These are phyloP conservation scores for Zaprionus obscuricornis DNA, from an alignment of 2,888 invertebrate species.

Conservation along the genomic window DNA sequence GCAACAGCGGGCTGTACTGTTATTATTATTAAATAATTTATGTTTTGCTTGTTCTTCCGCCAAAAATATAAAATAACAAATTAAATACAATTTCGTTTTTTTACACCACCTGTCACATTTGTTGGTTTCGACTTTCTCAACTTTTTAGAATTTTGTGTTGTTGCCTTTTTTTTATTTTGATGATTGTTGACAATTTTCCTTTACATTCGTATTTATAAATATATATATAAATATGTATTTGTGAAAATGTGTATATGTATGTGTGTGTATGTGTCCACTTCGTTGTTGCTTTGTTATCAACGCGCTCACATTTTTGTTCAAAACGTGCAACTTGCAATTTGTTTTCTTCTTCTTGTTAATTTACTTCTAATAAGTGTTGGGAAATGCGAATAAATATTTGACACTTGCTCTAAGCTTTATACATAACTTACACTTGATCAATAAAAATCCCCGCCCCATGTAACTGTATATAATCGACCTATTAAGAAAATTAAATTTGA, in stretches of 20 bases:
- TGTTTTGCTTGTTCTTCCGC: constrained; percentile 45
- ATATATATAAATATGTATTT: constrained; percentile 2
- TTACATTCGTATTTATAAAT: neutral
- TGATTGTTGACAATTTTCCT: constrained; percentile 33
- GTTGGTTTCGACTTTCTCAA: constrained; percentile 29
- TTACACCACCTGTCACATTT: constrained; percentile 57
- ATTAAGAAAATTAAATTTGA: too few relatives aligned
- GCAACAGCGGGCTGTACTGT: constrained; percentile 40
- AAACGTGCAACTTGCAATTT: constrained; percentile 68
- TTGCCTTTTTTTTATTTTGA: constrained; percentile 16
- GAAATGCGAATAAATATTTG: constrained; percentile 21
- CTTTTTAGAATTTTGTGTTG: constrained; percentile 53
- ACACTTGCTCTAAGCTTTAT: constrained; percentile 23
- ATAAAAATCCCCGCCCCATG: too few relatives aligned
- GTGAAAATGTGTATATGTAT: constrained; percentile 6
- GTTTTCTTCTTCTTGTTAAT: constrained; percentile 33
- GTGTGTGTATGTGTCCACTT: constrained; percentile 9
- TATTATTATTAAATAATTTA: constrained; percentile 23
- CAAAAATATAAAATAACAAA: constrained; percentile 40
- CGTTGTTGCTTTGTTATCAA: constrained; percentile 61
- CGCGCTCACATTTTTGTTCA: constrained; percentile 56
- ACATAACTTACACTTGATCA: constrained; percentile 27
- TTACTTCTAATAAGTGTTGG: constrained; percentile 41
- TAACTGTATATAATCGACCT: too few relatives aligned
- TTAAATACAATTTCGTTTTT: constrained; percentile 16